phyloP scores from a whole-genome alignment of 2,113 vertebrate genomes.

The Microcebus lehilahytsara region DNA sequence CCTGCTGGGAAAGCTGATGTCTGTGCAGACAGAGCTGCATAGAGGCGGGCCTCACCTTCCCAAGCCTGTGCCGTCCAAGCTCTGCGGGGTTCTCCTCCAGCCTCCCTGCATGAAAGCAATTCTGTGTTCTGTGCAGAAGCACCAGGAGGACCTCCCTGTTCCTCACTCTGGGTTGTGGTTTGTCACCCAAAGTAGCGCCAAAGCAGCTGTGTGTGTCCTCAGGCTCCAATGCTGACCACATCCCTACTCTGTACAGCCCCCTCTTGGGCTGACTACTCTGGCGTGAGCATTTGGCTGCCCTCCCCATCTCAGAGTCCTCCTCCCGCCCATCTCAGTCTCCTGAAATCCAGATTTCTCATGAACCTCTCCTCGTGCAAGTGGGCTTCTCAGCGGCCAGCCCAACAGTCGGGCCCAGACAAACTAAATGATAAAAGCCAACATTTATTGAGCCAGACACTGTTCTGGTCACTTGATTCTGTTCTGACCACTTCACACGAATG shows the following conservation, averaged over 20 bases:
- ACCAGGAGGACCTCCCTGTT: neutral
- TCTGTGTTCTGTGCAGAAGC: neutral
- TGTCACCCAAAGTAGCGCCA: neutral
- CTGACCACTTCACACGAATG: neutral
- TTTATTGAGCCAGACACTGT: neutral
- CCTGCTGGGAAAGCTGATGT: neutral
- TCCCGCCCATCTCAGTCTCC: neutral
- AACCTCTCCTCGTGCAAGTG: neutral
- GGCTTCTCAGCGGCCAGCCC: neutral
- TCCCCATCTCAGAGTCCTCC: neutral
- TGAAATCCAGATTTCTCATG: neutral
- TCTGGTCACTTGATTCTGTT: neutral
- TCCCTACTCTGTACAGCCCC: neutral
- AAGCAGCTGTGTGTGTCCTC: neutral
- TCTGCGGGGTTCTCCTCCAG: neutral
- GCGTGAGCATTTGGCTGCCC: neutral
- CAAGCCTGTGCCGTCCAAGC: neutral
- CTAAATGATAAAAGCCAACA: neutral
- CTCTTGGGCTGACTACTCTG: neutral
- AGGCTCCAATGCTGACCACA: neutral
- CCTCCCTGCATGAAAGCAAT: neutral
- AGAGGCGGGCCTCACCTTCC: neutral
- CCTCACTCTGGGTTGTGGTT: neutral
- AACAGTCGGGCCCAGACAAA: neutral
- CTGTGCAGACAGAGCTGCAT: neutral